These are phyloP conservation scores for Torymus texanus DNA, from an alignment of 2,888 invertebrate genomes.

Conservation along the genomic window DNA sequence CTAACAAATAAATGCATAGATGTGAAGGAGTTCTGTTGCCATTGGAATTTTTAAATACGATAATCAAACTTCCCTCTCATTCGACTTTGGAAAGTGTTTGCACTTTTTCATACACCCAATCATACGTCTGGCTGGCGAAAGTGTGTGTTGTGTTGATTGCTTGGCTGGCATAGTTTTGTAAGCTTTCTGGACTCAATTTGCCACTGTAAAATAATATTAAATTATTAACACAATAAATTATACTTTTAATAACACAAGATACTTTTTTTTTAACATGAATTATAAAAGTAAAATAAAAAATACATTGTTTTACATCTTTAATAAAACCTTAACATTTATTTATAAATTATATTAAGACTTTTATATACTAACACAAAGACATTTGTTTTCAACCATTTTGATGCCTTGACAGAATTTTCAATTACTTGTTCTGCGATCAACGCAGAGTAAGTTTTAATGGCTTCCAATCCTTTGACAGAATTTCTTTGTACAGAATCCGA, in stretches of 20 bases:
- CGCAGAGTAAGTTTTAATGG: conserved; percentile 65
- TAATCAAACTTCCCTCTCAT: conserved; percentile 70
- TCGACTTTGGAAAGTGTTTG: conserved; percentile 84
- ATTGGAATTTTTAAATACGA: conserved; percentile 47
- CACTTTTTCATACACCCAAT: conserved; percentile 87
- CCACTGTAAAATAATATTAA: conserved; percentile 77
- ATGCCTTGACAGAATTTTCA: conserved; percentile 63
- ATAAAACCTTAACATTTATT: too few relatives aligned
- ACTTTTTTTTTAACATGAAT: neutral
- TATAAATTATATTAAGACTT: neutral
- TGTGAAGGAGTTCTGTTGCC: conserved; percentile 60
- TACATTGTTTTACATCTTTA: conserved; percentile 2
- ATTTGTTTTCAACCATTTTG: conserved; percentile 82
- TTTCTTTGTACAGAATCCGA: conserved; percentile 79
- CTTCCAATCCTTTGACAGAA: conserved; percentile 68
- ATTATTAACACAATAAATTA: conserved; percentile 30
- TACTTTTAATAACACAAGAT: neutral
- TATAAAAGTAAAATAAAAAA: conserved; percentile 14
- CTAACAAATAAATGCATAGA: conserved; percentile 70
- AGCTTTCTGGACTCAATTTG: conserved; percentile 85
- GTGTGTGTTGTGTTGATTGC: conserved; percentile 83
- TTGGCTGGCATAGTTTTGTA: conserved; percentile 81
- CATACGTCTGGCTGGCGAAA: conserved; percentile 82
- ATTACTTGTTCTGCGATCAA: conserved; percentile 65
- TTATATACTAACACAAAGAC: conserved; percentile 85